These are phyloP conservation scores for Tetragonula carbonaria DNA, from an alignment of 2,888 invertebrate genomes.

Conservation along the genomic window DNA sequence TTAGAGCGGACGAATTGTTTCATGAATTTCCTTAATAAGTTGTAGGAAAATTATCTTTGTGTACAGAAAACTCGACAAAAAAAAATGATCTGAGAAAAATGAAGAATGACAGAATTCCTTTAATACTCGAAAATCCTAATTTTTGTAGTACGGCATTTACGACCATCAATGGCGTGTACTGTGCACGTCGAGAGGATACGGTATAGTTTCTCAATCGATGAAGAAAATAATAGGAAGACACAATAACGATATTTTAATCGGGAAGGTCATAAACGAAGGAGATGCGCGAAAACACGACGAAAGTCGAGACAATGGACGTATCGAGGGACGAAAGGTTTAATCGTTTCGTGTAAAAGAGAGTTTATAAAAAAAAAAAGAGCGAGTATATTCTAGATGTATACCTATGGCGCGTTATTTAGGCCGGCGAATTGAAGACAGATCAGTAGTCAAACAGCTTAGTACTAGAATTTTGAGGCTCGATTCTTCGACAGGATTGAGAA, in stretches of 20 bases:
- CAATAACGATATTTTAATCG: constrained; percentile 7
- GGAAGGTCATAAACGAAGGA: constrained; percentile 26
- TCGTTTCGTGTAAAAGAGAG: constrained; percentile 66
- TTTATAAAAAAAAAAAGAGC: constrained; percentile 65
- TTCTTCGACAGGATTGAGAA: constrained; percentile 55
- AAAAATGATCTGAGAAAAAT: neutral
- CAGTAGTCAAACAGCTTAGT: constrained; percentile 51
- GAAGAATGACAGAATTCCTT: constrained; percentile 6
- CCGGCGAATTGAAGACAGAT: constrained; percentile 64
- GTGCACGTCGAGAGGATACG: constrained; percentile 34
- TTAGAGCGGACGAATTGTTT: neutral
- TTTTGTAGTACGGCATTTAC: constrained; percentile 47
- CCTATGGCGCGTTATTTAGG: constrained; percentile 67
- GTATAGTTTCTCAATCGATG: constrained; percentile 33
- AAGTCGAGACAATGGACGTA: constrained; percentile 58
- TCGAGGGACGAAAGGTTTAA: constrained; percentile 61
- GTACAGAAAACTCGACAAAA: too few relatives aligned
- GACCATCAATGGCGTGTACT: constrained; percentile 52
- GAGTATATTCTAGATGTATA: constrained; percentile 68
- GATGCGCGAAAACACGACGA: constrained; percentile 62
- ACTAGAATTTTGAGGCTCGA: constrained; percentile 58
- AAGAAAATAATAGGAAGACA: neutral
- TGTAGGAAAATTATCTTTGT: neutral
- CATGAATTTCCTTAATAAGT: neutral
- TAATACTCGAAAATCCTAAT: neutral